A percentile compares a stretch with the other conserved stretches of the same genome.
phyloP scores from a whole-genome alignment of 1,140 invertebrate genomes.

The Dolichoris vasculosae region DNA sequence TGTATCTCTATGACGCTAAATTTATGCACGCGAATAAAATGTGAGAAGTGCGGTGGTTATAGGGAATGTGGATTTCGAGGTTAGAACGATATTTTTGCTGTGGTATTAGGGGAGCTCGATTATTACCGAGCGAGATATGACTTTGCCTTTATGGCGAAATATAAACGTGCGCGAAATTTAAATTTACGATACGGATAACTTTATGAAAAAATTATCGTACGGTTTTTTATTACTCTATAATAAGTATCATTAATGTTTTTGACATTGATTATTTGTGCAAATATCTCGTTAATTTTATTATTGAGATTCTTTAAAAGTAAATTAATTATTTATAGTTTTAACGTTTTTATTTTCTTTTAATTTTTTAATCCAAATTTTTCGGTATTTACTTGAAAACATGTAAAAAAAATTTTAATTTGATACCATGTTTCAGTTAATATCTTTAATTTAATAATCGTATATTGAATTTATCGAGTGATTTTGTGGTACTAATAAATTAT shows the following conservation, averaged over 20 bases:
- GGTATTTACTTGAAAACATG: not conserved
- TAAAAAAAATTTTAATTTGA: too few relatives aligned
- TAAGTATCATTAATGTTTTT: constrained; percentile 26
- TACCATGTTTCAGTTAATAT: too few relatives aligned
- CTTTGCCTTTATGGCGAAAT: not conserved
- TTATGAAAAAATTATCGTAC: not conserved
- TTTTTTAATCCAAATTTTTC: not conserved
- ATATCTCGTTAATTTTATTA: constrained; percentile 3
- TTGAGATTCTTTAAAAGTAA: not conserved
- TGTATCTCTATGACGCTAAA: not conserved
- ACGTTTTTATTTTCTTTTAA: not conserved
- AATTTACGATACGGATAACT: not conserved
- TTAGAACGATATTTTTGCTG: constrained; percentile 24
- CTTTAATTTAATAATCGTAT: too few relatives aligned
- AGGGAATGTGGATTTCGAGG: constrained; percentile 44
- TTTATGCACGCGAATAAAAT: constrained; percentile 45
- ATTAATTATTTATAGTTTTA: not conserved
- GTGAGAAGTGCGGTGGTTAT: not conserved
- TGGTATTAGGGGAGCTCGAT: constrained; percentile 17
- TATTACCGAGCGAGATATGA: constrained; percentile 7
- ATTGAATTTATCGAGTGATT: too few relatives aligned
- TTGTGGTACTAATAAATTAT: too few relatives aligned
- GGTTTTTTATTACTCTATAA: constrained; percentile 19
- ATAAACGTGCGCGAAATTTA: constrained; percentile 25
- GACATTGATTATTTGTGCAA: constrained; percentile 30